These are phyloP conservation scores for Notothenia rossii DNA, from an alignment of 2,113 vertebrate genomes.

Conservation along the genomic window DNA sequence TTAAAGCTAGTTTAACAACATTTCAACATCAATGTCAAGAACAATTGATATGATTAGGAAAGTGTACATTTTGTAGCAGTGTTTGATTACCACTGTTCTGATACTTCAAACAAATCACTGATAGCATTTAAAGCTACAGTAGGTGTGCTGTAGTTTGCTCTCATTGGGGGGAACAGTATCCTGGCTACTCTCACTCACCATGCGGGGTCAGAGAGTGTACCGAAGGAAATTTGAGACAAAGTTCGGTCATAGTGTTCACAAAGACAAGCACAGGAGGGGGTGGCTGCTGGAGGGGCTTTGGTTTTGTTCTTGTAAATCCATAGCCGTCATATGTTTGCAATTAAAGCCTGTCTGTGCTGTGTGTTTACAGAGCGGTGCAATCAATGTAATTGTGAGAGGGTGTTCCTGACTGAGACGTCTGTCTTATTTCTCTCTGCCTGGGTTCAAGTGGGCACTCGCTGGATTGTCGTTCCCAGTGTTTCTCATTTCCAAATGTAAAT, in stretches of 20 bases:
- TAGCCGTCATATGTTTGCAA: constrained; percentile 80
- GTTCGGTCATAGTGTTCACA: constrained; percentile 57
- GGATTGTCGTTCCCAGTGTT: constrained; percentile 69
- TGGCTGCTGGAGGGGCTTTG: constrained; percentile 59
- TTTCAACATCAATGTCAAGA: too few relatives aligned
- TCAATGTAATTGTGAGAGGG: constrained; percentile 82
- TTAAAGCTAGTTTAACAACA: too few relatives aligned
- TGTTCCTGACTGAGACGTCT: constrained; percentile 70
- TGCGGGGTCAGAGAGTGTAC: constrained; percentile 65
- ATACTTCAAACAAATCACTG: neutral
- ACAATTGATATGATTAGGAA: too few relatives aligned
- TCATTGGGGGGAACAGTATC: constrained; percentile 32
- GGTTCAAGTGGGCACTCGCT: constrained; percentile 73
- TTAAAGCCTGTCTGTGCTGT: constrained; percentile 78
- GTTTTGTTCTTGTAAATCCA: constrained; percentile 65
- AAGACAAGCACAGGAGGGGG: constrained; percentile 51
- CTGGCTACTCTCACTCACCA: constrained; percentile 55
- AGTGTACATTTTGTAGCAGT: too few relatives aligned
- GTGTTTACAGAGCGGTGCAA: constrained; percentile 81
- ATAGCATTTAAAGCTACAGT: too few relatives aligned
- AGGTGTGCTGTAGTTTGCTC: too few relatives aligned
- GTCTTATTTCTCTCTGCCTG: constrained; percentile 73
- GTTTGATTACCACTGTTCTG: neutral
- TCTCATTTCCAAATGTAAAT: constrained; percentile 78
- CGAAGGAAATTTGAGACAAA: constrained; percentile 56